Base-by-base conservation (phyloP, 2,888 invertebrate genomes). In the Drosophila paracracens region DNA sequence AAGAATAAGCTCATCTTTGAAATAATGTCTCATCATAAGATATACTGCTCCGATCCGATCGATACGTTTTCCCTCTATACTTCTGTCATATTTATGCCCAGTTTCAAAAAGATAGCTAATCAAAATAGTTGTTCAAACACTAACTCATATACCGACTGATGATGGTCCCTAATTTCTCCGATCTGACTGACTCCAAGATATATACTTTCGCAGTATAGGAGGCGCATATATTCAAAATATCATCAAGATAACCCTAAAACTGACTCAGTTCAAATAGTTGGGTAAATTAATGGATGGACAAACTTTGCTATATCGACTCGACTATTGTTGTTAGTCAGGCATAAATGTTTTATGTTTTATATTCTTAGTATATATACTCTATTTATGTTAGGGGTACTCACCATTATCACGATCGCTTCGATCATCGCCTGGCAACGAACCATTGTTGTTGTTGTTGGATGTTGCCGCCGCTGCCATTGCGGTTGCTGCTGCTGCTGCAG, bases 331-430 rank as follows among this genome's bases (percentile, higher is more conserved):
- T 3, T 46, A 13, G 25, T 16, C 6, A 46, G 10, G 27, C 27
- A 50, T 5, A 18, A 36, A 36, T 36, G 7, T 29, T 29, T 29
- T 0, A 29, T 29, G 29, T 29, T 29, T 29, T 7, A 29, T 29
- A 29, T 29, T 29, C 29, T 29, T 29, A 29, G 29, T 21, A 5
- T 16, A 36, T 27, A 31, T 31, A 31, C 1, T 2, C 31, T 8
- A 31, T 31, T 8, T 56, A 27, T 54, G 27, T 51, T 31, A 18
- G 43, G 40, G 8, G n/a, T 25, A 91, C 94, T 94, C 92, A 96
- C 95, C 95, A 92, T 95, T 95, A 93, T 95, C 95, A 80, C 95
- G 93, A 91, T 92, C 93, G 81, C 91, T 92, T 82, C 94, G 94
- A 85, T 95, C 95, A 89, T 95, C 92, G 48, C 83, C 79, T 58